These are phyloP conservation scores for Corythornis vintsioides DNA, from an alignment of 2,113 vertebrate genomes.

Conservation along the genomic window DNA sequence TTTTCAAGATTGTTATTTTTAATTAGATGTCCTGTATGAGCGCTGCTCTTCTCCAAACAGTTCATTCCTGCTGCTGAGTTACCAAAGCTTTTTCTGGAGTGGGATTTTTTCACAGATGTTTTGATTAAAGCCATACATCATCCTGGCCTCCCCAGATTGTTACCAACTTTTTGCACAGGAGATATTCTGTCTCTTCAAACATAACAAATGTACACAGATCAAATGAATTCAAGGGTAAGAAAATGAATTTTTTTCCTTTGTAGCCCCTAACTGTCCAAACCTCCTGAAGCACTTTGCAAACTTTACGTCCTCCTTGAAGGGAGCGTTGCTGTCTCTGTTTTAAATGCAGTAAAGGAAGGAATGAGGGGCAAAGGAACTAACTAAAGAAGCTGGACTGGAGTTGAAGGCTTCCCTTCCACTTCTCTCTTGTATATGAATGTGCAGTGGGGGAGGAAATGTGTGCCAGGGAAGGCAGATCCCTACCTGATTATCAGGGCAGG, in stretches of 20 bases:
- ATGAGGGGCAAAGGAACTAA: not conserved
- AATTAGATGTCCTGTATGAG: constrained; percentile 43
- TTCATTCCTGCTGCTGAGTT: constrained; percentile 25
- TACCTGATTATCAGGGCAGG: not conserved
- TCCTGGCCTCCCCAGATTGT: not conserved
- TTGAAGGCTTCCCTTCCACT: not conserved
- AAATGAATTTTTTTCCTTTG: not conserved
- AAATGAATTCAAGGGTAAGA: not conserved
- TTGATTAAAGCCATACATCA: not conserved
- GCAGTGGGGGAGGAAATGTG: not conserved
- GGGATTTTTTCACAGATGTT: constrained; percentile 4
- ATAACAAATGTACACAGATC: not conserved
- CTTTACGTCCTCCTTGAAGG: not conserved
- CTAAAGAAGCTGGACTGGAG: not conserved
- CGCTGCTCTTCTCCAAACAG: not conserved
- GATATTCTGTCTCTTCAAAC: not conserved
- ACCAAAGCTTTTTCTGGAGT: not conserved
- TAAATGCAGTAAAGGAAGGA: not conserved
- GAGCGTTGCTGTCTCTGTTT: not conserved
- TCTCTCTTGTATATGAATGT: not conserved
- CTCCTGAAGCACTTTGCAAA: not conserved
- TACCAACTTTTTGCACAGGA: not conserved
- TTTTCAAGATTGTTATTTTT: constrained; percentile 57
- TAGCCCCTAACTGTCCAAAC: not conserved
- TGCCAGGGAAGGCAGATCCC: not conserved